Base-by-base conservation (phyloP, 2,888 invertebrate species). In the Congeria kusceri region DNA sequence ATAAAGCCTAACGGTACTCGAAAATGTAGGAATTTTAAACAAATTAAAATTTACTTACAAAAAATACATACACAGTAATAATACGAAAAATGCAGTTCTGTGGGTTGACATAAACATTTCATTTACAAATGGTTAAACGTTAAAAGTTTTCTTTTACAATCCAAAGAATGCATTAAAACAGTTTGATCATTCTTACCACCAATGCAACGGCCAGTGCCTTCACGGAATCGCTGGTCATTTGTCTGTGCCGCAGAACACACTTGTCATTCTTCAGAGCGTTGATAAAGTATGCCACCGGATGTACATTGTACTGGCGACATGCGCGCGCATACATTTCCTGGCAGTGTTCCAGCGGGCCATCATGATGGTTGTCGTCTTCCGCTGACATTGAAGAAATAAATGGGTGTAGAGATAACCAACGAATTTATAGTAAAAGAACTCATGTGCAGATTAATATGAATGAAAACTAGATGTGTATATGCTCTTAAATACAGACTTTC, bases 171-270 rank as follows among this genome's bases (percentile, higher is more conserved):
- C 9, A 39, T 39, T 39, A 39, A 3, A 39, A 20, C 3, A 28
- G 27, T 29, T 28, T 82, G 11, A 39, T 1, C 1, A 39, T 39
- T 53, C 87, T 80, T 79, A 91, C 91, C 66, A 90, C 85, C 20
- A 91, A 77, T 11, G 90, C 87, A 9, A 90, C 80, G 25, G 88
- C 83, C n/a, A 86, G 77, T 13, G 89, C 88, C 57, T 89, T 89
- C 25, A 87, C 81, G 9, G 87, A 89, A 1, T 85, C 70, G 0
- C 86, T 76, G 7, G 88, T 88, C 32, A 91, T 74, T 39, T 85
- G 80, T 23, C 88, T 84, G 47, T 89, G 86, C 7, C 81, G 77
- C 39, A 90, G 65, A 27, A 73, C 68, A 46, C 89, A 80, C 46
- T 80, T 82, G 11, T 87, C 86, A 44, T 74, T 71, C 25, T 75